phyloP scores from a whole-genome alignment of 2,888 invertebrate species.

The Automeris io region DNA sequence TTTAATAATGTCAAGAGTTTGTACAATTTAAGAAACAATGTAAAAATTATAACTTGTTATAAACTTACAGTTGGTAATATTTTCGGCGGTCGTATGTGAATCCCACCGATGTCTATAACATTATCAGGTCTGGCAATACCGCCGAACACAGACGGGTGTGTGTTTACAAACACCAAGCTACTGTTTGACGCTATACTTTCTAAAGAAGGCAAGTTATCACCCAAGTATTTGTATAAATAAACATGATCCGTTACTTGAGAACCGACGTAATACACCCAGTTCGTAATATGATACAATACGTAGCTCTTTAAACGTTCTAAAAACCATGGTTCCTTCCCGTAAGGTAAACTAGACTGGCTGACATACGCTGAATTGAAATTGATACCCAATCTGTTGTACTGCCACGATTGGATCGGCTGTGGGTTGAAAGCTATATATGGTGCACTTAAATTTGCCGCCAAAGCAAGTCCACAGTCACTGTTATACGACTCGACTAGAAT shows the following conservation, averaged over 20 bases:
- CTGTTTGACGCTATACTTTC: constrained; percentile 74
- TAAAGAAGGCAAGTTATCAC: constrained; percentile 73
- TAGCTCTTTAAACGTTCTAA: constrained; percentile 61
- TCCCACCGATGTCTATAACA: constrained; percentile 81
- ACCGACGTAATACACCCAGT: constrained; percentile 66
- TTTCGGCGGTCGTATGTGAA: constrained; percentile 72
- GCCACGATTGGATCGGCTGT: constrained; percentile 74
- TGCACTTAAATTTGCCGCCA: constrained; percentile 80
- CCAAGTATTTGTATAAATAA: constrained; percentile 65
- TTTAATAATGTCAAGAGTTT: not conserved
- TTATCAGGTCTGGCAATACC: constrained; percentile 76
- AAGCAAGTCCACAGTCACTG: constrained; percentile 82
- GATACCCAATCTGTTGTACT: constrained; percentile 64
- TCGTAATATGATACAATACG: constrained; percentile 54
- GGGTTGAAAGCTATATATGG: constrained; percentile 79
- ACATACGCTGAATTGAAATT: constrained; percentile 73
- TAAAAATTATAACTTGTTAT: constrained; percentile 5
- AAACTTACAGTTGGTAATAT: constrained; percentile 67
- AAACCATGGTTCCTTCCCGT: constrained; percentile 65
- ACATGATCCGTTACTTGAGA: constrained; percentile 66
- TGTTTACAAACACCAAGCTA: constrained; percentile 79
- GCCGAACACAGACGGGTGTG: constrained; percentile 79
- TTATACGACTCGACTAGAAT: constrained; percentile 85
- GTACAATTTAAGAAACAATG: constrained; percentile 3
- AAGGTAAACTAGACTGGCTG: constrained; percentile 55